Conservation (phyloP, 2,797 vertebrate genomes). For the Anguilla pacifica region DNA sequence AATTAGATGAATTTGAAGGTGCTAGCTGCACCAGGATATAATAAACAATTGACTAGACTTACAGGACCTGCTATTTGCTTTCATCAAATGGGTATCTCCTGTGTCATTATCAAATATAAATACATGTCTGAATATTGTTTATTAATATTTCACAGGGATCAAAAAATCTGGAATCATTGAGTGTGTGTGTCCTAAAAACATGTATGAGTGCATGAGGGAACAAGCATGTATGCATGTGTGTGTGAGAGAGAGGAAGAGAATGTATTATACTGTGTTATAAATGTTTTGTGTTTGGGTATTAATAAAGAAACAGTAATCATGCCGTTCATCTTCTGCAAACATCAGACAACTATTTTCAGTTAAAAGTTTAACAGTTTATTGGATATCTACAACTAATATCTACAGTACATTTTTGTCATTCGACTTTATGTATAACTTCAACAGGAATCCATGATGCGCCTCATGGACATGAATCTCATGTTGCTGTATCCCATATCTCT, state of each 20-base stretch:
- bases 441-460: constrained; percentile 20
- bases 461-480: constrained; percentile 20
- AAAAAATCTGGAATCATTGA: not conserved
- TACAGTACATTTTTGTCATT: not conserved
- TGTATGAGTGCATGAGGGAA: not conserved
- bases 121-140: too few relatives aligned
- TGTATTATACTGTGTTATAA: not conserved
- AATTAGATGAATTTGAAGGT: too few relatives aligned
- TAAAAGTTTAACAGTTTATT: not conserved
- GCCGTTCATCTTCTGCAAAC: not conserved
- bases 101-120: too few relatives aligned
- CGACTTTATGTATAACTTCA: not conserved
- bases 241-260: not conserved
- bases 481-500: constrained; percentile 6
- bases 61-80: too few relatives aligned
- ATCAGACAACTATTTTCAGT: not conserved
- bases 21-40: too few relatives aligned
- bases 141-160: too few relatives aligned
- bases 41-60: too few relatives aligned
- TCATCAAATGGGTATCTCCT: too few relatives aligned
- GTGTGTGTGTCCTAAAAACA: too few relatives aligned
- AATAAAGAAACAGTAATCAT: not conserved
- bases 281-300: not conserved
- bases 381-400: not conserved
- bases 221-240: not conserved